phyloP scores from a whole-genome alignment of 2,888 invertebrate species.

The Philhelius pedissequus region DNA sequence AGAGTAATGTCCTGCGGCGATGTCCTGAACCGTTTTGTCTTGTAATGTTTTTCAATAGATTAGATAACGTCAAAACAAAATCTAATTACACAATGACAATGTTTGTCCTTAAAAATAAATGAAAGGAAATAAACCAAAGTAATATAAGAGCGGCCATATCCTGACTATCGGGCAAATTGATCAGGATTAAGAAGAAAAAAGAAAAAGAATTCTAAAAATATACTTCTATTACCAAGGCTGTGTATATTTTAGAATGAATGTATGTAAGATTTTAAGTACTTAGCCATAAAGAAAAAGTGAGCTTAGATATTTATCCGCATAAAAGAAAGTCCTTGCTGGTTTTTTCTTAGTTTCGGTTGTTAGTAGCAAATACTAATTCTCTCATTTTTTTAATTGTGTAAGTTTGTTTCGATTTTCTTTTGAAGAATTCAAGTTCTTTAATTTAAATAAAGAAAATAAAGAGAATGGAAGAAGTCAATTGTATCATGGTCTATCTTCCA shows the following conservation, averaged over 20 bases:
- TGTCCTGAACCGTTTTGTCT: background rate
- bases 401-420: too few relatives aligned
- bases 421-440: too few relatives aligned
- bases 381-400: too few relatives aligned
- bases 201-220: background rate
- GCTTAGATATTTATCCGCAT: too few relatives aligned
- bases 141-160: background rate
- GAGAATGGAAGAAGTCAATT: too few relatives aligned
- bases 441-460: too few relatives aligned
- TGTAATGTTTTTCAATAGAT: constrained; percentile 61
- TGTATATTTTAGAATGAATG: background rate
- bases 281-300: background rate
- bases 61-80: constrained; percentile 62
- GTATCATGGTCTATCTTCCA: too few relatives aligned
- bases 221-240: background rate
- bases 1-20: constrained; percentile 26
- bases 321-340: too few relatives aligned
- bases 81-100: constrained; percentile 55
- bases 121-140: background rate
- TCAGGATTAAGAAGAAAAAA: background rate
- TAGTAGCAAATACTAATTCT: too few relatives aligned
- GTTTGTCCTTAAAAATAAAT: constrained; percentile 40
- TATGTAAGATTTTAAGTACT: background rate
- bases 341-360: too few relatives aligned
- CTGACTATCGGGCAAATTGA: background rate